Base-by-base conservation (phyloP, 2,113 vertebrate species). In the Aspiorhynchus laticeps region DNA sequence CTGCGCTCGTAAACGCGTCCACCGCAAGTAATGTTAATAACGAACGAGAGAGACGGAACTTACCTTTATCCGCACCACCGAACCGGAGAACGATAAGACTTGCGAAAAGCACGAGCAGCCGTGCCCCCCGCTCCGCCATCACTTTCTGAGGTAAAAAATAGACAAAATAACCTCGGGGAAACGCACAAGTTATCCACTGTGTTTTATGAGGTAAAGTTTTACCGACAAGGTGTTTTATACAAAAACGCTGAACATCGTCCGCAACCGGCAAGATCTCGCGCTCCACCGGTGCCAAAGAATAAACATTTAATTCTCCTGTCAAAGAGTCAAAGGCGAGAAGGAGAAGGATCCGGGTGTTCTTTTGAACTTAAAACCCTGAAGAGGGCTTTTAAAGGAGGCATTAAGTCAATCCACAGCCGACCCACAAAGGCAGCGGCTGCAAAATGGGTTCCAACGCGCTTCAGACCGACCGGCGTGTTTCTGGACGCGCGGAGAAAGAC, bases 91-190 rank as follows among this genome's bases (percentile, higher is more conserved):
- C 93, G 93, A 91, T 94, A 92, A 96, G 94, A 89, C 90, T 93
- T 87, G 93, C 92, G 90, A 95, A 90, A 91, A 92, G 92, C 93
- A 94, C 93, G 91, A 95, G 93, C 92, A 88, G 91, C 90, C 91
- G 93, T 89, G 93, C 94, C 92, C 92, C 92, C 92, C 92, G 94
- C 95, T 94, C 94, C 92, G 95, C 95, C 95, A 96, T 96, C 95
- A 94, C 94, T 95, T 95, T 95, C 93, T 90, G 24, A 17, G 28
- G 65, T n/a, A 92, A 91, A 90, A 93, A 67, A 89, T 93, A 94
- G 93, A 86, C 88, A 91, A 92, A 91, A 86, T 89, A 89, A 91
- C 90, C 87, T 90, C 82, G 84, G 71, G 76, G 86, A 89, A 91
- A 86, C 10, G n/a, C 31, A 19, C 28, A 33, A 83, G 79, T 82